Evolutionary conservation across 2,797 vertebrate species (phyloP), one percentile per base, ranked within the genome.

Genomic region (Miichthys miiuy): DNA sequence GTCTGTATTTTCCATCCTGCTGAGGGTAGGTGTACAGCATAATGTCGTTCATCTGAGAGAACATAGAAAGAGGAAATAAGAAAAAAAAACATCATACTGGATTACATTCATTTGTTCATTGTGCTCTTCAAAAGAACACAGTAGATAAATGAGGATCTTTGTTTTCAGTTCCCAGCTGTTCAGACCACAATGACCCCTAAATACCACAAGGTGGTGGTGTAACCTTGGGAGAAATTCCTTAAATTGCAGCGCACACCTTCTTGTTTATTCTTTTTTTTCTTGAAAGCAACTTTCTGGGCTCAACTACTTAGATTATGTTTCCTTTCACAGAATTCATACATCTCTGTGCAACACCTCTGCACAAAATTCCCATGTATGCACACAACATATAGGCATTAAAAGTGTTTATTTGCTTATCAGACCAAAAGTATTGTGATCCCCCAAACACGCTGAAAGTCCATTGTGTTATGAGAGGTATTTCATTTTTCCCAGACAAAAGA

Each of bases 1-100:
- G 95, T 79, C 92, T 95, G 93, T 99, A 99, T 92, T 98, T 99
- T 23, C 98, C 97, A 69, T 98, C 97, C 90, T 98, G 99, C 93
- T 99, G 97, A 64, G 98, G 97, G 85, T 97, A 98, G 0, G 98
- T 99, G 86, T 99, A 99, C 23, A 99, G 95, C 86, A 99, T 96
- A 60, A 98, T 93, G 54, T 99, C 98, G 6, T 97, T 99, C 97
- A 99, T 98, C 98, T 99, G 79, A 72, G 65, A 65, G 44, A 56
- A 73, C 16, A 80, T 0, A 62, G 20, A 42, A 27, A 85, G 8
- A 67, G 1, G 30, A 60, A 48, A 68, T 17, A 16, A 13, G 10
- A 72, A 34, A 38, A 38, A 38, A 38, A 38, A 7, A 7, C 6
- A 38, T 4, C 8, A 57, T 67, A 8, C 55, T 20, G 50, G 3